Evolutionary conservation across 2,888 invertebrate species (phyloP).

Genomic region (Melitaea athalia): DNA sequence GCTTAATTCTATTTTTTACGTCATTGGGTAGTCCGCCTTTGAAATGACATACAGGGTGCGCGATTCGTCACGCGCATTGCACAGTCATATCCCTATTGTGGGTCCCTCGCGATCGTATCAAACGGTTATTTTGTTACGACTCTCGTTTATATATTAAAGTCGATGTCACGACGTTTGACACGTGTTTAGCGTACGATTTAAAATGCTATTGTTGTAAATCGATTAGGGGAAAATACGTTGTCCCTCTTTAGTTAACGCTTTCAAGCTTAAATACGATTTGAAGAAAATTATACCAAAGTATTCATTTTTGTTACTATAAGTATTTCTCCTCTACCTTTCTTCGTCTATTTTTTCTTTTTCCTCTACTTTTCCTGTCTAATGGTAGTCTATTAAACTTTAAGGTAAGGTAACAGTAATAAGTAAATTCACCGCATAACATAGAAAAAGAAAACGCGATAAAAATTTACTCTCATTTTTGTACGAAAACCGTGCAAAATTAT

Average conservation of each 20-base stretch:
- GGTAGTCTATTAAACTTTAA: too few relatives aligned
- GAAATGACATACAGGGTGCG: constrained; percentile 60
- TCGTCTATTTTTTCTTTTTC: too few relatives aligned
- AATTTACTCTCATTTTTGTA: too few relatives aligned
- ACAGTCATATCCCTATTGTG: constrained; percentile 53
- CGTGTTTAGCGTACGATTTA: constrained; percentile 78
- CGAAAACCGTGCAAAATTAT: too few relatives aligned
- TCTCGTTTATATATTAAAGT: constrained; percentile 67
- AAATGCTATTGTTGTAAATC: constrained; percentile 66
- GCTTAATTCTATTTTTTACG: constrained; percentile 73
- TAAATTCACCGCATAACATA: too few relatives aligned
- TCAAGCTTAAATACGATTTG: constrained; percentile 21
- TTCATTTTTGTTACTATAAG: not conserved
- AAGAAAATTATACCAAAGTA: not conserved
- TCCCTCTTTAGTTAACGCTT: constrained; percentile 29
- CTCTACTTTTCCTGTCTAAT: too few relatives aligned
- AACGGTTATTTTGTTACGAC: constrained; percentile 70
- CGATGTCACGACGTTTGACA: constrained; percentile 74
- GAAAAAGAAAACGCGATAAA: too few relatives aligned
- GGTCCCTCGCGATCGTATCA: constrained; percentile 62
- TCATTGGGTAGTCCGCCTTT: constrained; percentile 58
- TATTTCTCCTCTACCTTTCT: too few relatives aligned
- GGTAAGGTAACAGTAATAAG: not conserved
- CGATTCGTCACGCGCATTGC: constrained; percentile 68
- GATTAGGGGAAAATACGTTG: constrained; percentile 59